Conservation (phyloP, 2,113 vertebrate genomes). For the Oryzias woworae region DNA sequence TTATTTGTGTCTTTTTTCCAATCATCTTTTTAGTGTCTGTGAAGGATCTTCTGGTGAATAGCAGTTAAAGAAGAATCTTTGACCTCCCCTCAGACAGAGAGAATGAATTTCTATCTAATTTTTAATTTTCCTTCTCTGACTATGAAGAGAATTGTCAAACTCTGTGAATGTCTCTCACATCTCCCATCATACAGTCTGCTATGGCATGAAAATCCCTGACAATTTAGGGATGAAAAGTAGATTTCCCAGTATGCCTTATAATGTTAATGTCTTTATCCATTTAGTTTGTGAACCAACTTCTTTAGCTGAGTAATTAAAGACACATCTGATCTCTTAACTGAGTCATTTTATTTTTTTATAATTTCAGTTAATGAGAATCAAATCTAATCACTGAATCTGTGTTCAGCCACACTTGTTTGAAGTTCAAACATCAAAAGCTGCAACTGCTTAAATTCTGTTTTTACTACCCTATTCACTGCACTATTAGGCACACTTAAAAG, state of each 20-base stretch:
- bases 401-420: background rate
- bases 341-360: slow-evolving; percentile 7
- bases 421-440: too few relatives aligned
- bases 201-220: slow-evolving; percentile 44
- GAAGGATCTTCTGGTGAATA: slow-evolving; percentile 30
- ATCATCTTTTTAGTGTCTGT: slow-evolving; percentile 3
- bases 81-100: slow-evolving; percentile 52
- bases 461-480: too few relatives aligned
- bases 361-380: slow-evolving; percentile 14
- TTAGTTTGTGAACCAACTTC: slow-evolving; percentile 11
- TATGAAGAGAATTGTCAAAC: slow-evolving; percentile 57
- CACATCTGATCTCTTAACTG: slow-evolving; percentile 14
- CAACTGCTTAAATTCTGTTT: too few relatives aligned
- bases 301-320: slow-evolving; percentile 29
- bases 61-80: slow-evolving; percentile 37
- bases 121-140: slow-evolving; percentile 49
- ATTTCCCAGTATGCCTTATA: slow-evolving; percentile 24
- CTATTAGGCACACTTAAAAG: too few relatives aligned
- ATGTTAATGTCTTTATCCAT: slow-evolving; percentile 38
- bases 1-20: background rate
- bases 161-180: slow-evolving; percentile 42
- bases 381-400: slow-evolving; percentile 26
- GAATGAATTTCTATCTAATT: slow-evolving; percentile 57
- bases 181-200: slow-evolving; percentile 33
- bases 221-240: slow-evolving; percentile 31